Conservation (phyloP, 2,797 vertebrate genomes). For the Furcifer pardalis region DNA sequence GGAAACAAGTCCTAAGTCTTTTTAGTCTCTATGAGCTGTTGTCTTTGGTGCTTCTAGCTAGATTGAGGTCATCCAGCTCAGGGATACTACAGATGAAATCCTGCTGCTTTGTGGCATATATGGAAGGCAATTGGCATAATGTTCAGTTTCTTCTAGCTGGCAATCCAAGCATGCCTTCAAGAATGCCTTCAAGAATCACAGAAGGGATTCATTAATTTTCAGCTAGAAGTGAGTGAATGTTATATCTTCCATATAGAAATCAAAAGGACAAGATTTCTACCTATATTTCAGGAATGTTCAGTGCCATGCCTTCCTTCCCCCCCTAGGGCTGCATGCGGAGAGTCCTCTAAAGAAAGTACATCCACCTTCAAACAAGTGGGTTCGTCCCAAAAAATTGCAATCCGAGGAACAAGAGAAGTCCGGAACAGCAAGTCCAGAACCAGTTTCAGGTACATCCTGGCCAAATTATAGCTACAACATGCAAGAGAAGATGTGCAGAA, state of each 20-base stretch:
- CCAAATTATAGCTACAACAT: not conserved
- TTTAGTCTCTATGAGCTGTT: not conserved
- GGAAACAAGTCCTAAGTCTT: not conserved
- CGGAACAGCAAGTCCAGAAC: slow-evolving; percentile 30
- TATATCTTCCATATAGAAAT: too few species aligned
- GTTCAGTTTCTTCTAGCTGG: too few species aligned
- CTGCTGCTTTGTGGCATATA: too few species aligned
- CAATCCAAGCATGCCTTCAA: too few species aligned
- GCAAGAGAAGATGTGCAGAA: not conserved
- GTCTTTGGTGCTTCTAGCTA: not conserved
- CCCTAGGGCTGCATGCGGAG: slow-evolving; percentile 69
- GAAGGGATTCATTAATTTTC: too few species aligned
- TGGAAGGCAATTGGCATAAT: too few species aligned
- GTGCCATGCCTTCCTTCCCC: not conserved
- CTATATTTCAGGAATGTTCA: not conserved
- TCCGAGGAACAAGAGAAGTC: slow-evolving; percentile 12
- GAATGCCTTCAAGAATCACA: too few species aligned
- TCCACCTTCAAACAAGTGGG: slow-evolving; percentile 64
- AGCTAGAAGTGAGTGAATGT: too few species aligned
- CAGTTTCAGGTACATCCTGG: slow-evolving; percentile 37
- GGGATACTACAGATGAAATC: not conserved
- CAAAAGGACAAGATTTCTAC: too few species aligned
- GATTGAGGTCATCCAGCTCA: not conserved
- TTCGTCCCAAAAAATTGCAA: slow-evolving; percentile 49
- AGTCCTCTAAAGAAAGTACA: slow-evolving; percentile 63